Evolutionary conservation across 2,113 vertebrate genomes (phyloP).

Genomic region (Albula goreensis): DNA sequence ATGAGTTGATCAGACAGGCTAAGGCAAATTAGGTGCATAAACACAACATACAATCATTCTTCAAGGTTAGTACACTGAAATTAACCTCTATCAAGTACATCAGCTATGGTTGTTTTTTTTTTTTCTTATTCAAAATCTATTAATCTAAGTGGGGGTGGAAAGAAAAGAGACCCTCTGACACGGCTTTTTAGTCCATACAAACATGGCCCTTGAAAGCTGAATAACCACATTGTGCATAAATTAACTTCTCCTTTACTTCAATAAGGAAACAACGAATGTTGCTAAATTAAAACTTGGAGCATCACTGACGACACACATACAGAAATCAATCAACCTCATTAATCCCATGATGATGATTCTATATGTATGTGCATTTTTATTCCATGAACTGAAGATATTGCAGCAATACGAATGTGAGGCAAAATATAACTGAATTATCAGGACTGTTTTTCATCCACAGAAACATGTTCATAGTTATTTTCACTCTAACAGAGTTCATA

Average conservation of each 20-base stretch:
- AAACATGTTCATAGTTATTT: too few relatives aligned
- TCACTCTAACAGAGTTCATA: too few relatives aligned
- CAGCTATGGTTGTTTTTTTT: not conserved
- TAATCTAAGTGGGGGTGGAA: conserved; percentile 12
- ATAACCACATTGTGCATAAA: not conserved
- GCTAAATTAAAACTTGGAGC: too few relatives aligned
- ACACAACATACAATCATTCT: not conserved
- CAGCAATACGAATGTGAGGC: too few relatives aligned
- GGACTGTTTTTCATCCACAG: too few relatives aligned
- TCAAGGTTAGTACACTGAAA: conserved; percentile 24
- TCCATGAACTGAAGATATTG: too few relatives aligned
- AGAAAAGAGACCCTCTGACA: not conserved
- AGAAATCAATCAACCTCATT: too few relatives aligned
- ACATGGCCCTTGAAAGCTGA: conserved; percentile 22
- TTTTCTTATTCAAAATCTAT: conserved; percentile 27
- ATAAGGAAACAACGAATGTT: not conserved
- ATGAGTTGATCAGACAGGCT: not conserved
- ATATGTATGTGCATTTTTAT: too few relatives aligned
- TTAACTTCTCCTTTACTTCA: not conserved
- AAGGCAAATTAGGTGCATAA: conserved; percentile 16
- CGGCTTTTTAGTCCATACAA: not conserved
- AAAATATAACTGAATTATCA: too few relatives aligned
- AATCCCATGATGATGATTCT: too few relatives aligned
- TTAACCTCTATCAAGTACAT: conserved; percentile 19
- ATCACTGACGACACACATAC: too few relatives aligned